Conservation (phyloP, 2,113 vertebrate genomes). For the Tautogolabrus adspersus region DNA sequence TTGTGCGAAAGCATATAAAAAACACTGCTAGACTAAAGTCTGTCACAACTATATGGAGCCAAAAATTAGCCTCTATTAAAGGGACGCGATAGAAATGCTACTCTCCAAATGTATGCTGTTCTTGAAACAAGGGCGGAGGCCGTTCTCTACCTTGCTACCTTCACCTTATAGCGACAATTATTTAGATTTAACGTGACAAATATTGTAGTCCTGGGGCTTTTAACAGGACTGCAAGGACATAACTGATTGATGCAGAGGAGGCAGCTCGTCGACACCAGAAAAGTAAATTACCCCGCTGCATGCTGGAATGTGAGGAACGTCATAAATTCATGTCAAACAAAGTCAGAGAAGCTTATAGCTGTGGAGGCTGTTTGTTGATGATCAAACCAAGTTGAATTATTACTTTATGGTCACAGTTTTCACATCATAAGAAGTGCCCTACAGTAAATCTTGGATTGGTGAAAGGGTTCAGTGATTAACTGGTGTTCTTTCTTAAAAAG, state of each 20-base stretch:
- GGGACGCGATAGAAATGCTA: too few relatives aligned
- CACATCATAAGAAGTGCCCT: conserved; percentile 5
- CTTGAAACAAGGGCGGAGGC: not conserved
- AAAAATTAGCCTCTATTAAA: too few relatives aligned
- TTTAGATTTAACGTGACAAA: not conserved
- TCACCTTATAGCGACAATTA: not conserved
- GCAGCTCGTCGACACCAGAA: conserved; percentile 24
- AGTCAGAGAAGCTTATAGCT: conserved; percentile 5
- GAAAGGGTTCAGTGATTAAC: not conserved
- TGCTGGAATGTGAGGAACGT: conserved; percentile 28
- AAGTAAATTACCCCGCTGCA: conserved; percentile 41
- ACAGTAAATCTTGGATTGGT: not conserved
- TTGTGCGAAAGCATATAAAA: too few relatives aligned
- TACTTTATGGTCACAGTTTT: conserved; percentile 22
- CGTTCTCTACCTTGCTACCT: not conserved
- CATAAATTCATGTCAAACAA: conserved; percentile 32
- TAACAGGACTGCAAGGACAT: conserved; percentile 2
- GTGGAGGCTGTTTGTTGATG: conserved; percentile 30
- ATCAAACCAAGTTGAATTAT: conserved; percentile 23
- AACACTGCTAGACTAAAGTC: too few relatives aligned
- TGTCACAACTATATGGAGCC: too few relatives aligned
- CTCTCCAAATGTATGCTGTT: not conserved
- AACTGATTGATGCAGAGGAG: conserved; percentile 37
- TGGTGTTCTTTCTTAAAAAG: too few relatives aligned
- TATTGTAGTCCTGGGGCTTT: not conserved